Percentiles rank a stretch among this genome's conserved stretches.
phyloP scores from a whole-genome alignment of 92 coral and sea anemone species.

The Meandrina meandrites region DNA sequence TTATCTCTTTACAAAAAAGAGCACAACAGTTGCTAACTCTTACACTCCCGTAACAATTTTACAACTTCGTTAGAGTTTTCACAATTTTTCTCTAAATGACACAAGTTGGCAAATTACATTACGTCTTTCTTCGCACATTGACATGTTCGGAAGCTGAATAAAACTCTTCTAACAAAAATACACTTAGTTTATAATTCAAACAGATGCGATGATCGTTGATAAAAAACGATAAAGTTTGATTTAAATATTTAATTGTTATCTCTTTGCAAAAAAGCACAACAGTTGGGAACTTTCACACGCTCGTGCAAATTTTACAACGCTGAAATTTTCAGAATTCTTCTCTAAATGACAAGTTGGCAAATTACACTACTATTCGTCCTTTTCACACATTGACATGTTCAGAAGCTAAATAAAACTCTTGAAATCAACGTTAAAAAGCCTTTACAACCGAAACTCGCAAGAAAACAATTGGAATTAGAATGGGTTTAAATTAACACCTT shows the following conservation, averaged over 20 bases:
- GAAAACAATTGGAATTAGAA: not conserved
- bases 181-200: not conserved
- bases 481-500: not conserved
- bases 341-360: not conserved
- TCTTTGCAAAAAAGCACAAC: not conserved
- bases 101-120: not conserved
- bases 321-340: not conserved
- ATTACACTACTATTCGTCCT: too few relatives aligned
- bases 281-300: not conserved
- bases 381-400: too few relatives aligned
- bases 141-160: not conserved
- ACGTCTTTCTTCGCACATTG: too few relatives aligned
- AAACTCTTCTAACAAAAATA: not conserved
- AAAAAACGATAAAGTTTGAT: not conserved
- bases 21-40: not conserved
- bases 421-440: not conserved
- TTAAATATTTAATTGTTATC: not conserved
- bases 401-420: not conserved
- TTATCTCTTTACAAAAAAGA: not conserved
- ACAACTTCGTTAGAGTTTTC: not conserved
- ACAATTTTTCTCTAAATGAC: not conserved
- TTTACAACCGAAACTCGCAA: not conserved
- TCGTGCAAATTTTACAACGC: not conserved
- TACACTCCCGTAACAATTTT: not conserved
- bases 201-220: not conserved